Evolutionary conservation across 2,888 invertebrate species (phyloP).

Genomic region (Osmoderma eremita): DNA sequence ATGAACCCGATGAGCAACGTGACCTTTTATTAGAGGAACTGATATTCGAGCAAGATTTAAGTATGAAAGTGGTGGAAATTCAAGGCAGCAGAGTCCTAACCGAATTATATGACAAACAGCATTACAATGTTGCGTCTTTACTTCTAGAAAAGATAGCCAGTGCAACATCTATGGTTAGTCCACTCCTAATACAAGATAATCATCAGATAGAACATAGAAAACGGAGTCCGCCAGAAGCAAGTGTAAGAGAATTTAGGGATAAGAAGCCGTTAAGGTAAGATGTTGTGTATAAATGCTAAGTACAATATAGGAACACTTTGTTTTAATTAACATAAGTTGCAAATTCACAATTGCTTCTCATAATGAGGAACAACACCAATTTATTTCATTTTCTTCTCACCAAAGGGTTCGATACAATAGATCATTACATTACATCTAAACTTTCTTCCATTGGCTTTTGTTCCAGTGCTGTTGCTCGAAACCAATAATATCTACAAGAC

Average conservation of each 20-base stretch:
- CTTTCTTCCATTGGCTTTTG: too few species aligned
- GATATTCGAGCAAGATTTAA: slow-evolving; percentile 72
- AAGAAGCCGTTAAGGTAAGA: slow-evolving; percentile 43
- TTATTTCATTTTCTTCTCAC: too few species aligned
- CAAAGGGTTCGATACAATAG: too few species aligned
- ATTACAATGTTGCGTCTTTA: slow-evolving; percentile 60
- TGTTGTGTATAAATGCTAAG: background rate
- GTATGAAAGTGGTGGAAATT: slow-evolving; percentile 69
- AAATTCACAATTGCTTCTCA: too few species aligned
- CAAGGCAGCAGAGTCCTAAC: slow-evolving; percentile 69
- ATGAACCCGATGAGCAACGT: slow-evolving; percentile 67
- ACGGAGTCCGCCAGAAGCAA: slow-evolving; percentile 34
- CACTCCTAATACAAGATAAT: slow-evolving; percentile 59
- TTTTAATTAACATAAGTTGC: too few species aligned
- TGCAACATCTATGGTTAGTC: slow-evolving; percentile 57
- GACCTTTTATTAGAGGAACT: slow-evolving; percentile 75
- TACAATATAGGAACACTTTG: too few species aligned
- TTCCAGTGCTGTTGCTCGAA: too few species aligned
- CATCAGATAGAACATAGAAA: slow-evolving; percentile 57
- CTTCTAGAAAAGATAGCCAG: slow-evolving; percentile 59
- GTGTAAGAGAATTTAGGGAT: slow-evolving; percentile 39
- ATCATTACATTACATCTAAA: too few species aligned
- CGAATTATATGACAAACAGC: slow-evolving; percentile 69
- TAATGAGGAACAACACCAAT: too few species aligned
- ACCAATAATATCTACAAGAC: too few species aligned